Percentiles rank a stretch among this genome's conserved stretches.
Conservation (phyloP, 2,797 vertebrate genomes). For the Enteromius fasciolatus region DNA sequence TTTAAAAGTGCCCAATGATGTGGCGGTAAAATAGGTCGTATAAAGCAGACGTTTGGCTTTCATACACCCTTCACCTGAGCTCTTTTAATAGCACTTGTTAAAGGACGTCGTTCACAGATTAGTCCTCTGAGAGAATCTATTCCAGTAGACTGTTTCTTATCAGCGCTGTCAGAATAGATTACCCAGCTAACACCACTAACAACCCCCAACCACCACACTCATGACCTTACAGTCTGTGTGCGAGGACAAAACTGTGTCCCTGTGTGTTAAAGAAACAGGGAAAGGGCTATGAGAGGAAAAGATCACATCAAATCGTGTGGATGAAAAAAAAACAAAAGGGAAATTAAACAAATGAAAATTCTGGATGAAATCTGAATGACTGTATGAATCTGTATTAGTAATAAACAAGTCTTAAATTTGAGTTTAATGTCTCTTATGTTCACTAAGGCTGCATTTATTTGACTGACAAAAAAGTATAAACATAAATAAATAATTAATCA, state of each 20-base stretch:
- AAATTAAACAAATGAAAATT: not conserved
- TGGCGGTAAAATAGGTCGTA: not conserved
- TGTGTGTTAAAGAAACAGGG: too few relatives aligned
- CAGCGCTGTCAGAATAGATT: conserved; percentile 18
- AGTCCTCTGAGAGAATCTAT: conserved; percentile 28
- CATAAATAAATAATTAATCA: too few relatives aligned
- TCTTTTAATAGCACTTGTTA: conserved; percentile 25
- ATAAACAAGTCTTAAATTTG: too few relatives aligned
- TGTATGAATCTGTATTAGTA: too few relatives aligned
- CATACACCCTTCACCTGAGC: not conserved
- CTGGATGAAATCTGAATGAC: not conserved
- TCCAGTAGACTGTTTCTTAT: conserved; percentile 23
- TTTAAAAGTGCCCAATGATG: not conserved
- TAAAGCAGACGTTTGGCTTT: conserved; percentile 8
- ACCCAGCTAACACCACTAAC: conserved; percentile 1
- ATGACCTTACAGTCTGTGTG: conserved; percentile 22
- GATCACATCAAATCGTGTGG: not conserved
- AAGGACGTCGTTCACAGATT: conserved; percentile 25
- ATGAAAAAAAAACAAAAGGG: not conserved
- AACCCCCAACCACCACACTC: not conserved
- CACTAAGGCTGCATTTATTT: too few relatives aligned
- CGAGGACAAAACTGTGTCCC: not conserved
- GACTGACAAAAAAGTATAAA: too few relatives aligned
- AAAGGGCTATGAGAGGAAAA: not conserved
- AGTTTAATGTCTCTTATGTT: too few relatives aligned